Percentiles rank a stretch among this genome's conserved stretches.
These are phyloP conservation scores for Podarcis cretensis DNA, from an alignment of 2,113 vertebrate genomes.

Conservation along the genomic window DNA sequence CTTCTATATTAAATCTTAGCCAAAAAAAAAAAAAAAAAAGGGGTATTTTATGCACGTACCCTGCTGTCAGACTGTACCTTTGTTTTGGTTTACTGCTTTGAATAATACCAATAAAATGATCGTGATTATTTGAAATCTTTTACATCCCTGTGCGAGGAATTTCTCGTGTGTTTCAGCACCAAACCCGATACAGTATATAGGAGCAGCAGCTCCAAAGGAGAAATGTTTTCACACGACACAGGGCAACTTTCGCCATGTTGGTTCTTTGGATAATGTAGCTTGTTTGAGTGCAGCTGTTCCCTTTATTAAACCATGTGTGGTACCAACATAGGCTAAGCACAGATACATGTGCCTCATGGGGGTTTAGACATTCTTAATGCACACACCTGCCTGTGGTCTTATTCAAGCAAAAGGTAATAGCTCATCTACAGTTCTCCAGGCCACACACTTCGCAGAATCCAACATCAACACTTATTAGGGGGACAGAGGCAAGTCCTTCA, in stretches of 20 bases:
- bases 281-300: not conserved
- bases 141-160: not conserved
- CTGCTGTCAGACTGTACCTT: too few species aligned
- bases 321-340: not conserved
- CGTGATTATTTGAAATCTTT: not conserved
- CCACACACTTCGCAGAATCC: not conserved
- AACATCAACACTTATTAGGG: not conserved
- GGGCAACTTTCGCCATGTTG: not conserved
- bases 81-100: too few species aligned
- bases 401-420: not conserved
- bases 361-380: not conserved
- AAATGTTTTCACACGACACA: not conserved
- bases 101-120: too few species aligned
- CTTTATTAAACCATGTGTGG: too few species aligned
- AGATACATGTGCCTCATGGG: not conserved
- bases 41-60: too few species aligned
- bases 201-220: not conserved
- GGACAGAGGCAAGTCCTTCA: not conserved
- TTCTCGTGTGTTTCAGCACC: not conserved
- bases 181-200: too few species aligned
- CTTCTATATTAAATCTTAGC: too few species aligned
- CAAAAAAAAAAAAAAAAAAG: too few species aligned
- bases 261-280: not conserved
- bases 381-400: not conserved
- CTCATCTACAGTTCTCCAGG: too few species aligned